Percentiles rank a stretch among this genome's conserved stretches.
These are phyloP conservation scores for Hydrozoanthus tunicans DNA, from an alignment of 64 coral and sea anemone species.

Conservation along the genomic window DNA sequence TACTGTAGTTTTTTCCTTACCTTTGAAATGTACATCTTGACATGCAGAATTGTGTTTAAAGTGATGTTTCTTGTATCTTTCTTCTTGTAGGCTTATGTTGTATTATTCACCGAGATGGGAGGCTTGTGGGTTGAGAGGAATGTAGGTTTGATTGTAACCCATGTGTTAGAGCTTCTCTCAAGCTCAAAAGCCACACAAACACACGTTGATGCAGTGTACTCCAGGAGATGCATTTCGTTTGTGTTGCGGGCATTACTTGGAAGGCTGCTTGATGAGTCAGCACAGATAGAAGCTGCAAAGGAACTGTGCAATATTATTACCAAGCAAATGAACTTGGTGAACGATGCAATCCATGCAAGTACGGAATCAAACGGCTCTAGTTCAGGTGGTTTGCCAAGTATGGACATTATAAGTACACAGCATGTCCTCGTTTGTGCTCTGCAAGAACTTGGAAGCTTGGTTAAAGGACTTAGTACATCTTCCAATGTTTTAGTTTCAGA, in stretches of 20 bases:
- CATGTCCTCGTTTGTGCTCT: constrained; percentile 95
- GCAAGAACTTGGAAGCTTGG: constrained; percentile 92
- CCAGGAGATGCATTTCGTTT: constrained; percentile 95
- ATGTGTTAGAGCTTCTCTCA: constrained; percentile 93
- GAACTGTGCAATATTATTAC: constrained; percentile 91
- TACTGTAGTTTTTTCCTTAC: no score
- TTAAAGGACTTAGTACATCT: constrained; percentile 88
- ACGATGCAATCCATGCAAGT: constrained; percentile 63
- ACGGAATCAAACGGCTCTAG: constrained; percentile 41
- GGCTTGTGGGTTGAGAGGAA: constrained; percentile 93
- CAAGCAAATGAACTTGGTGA: constrained; percentile 92
- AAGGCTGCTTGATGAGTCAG: constrained; percentile 81
- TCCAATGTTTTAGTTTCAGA: constrained; percentile 84
- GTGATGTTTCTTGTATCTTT: constrained; percentile 1
- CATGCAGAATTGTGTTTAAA: neutral
- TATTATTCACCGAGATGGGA: constrained; percentile 98
- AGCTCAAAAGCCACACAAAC: constrained; percentile 95
- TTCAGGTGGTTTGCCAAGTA: constrained; percentile 57
- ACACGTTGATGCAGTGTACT: constrained; percentile 98
- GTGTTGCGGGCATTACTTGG: constrained; percentile 86
- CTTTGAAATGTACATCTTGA: no score
- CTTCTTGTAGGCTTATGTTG: constrained; percentile 86
- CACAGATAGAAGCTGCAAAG: constrained; percentile 95
- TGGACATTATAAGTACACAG: constrained; percentile 89
- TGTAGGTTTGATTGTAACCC: constrained; percentile 80